phyloP scores from a whole-genome alignment of 1,140 invertebrate species.

The Acromyrmex charruanus region DNA sequence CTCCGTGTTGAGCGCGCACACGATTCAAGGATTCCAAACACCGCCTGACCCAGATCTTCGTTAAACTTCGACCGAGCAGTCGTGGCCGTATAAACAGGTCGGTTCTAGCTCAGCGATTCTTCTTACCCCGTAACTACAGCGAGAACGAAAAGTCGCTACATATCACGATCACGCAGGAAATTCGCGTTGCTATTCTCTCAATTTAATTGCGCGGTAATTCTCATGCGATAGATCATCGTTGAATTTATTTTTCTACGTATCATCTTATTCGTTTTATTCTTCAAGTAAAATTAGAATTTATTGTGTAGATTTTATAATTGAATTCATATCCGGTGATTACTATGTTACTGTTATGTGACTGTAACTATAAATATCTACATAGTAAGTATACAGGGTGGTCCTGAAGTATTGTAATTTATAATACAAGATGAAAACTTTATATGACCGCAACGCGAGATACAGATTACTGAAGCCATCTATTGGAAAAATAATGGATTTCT shows the following conservation, averaged over 20 bases:
- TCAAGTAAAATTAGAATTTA: neutral
- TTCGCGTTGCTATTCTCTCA: neutral
- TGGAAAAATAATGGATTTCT: too few species aligned
- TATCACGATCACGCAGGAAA: neutral
- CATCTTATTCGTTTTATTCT: neutral
- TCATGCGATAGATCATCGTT: neutral
- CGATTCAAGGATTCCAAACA: slow-evolving; percentile 60
- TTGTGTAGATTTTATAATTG: neutral
- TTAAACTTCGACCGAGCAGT: slow-evolving; percentile 72
- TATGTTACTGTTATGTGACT: neutral
- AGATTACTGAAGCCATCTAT: too few species aligned
- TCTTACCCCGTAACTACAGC: neutral
- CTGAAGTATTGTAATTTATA: too few species aligned
- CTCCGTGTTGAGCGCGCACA: slow-evolving; percentile 53
- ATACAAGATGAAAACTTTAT: too few species aligned
- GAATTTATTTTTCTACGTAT: neutral
- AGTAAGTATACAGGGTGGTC: too few species aligned
- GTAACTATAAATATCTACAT: neutral
- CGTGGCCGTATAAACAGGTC: slow-evolving; percentile 68
- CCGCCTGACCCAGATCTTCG: slow-evolving; percentile 80
- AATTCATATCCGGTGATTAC: neutral
- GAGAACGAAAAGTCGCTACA: slow-evolving; percentile 16
- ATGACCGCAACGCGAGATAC: too few species aligned
- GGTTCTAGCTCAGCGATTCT: slow-evolving; percentile 22
- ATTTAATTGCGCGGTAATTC: neutral